These are phyloP conservation scores for Achlya flavicornis DNA, from an alignment of 2,888 invertebrate genomes.

Conservation along the genomic window DNA sequence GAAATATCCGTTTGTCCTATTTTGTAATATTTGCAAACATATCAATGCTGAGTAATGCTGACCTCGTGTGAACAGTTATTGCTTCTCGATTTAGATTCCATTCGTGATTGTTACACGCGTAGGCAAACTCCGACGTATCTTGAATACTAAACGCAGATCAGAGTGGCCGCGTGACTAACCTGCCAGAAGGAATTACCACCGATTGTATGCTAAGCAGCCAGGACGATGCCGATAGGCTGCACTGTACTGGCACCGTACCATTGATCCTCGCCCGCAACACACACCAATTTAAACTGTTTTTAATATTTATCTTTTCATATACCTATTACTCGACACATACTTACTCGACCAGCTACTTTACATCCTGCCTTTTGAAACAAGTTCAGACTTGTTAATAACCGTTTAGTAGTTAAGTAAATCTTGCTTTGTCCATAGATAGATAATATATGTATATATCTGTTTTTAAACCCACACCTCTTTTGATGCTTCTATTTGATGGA, in stretches of 20 bases:
- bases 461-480: too few relatives aligned
- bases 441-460: neutral
- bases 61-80: slow-evolving; percentile 79
- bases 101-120: slow-evolving; percentile 66
- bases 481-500: neutral
- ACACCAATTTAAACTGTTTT: slow-evolving; percentile 1
- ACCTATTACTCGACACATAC: neutral
- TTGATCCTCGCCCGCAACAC: slow-evolving; percentile 8
- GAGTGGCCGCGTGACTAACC: slow-evolving; percentile 76
- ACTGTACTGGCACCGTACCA: slow-evolving; percentile 27
- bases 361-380: slow-evolving; percentile 2
- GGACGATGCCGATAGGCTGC: slow-evolving; percentile 36
- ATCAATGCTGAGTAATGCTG: slow-evolving; percentile 60
- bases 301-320: slow-evolving; percentile 2
- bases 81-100: slow-evolving; percentile 69
- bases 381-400: slow-evolving; percentile 3
- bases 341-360: neutral
- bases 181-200: slow-evolving; percentile 71
- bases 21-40: slow-evolving; percentile 69
- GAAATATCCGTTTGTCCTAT: slow-evolving; percentile 48
- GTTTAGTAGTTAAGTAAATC: neutral
- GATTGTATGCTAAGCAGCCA: slow-evolving; percentile 76
- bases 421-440: neutral
- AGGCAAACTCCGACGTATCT: slow-evolving; percentile 56
- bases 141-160: slow-evolving; percentile 72